Evolutionary conservation across 2,797 vertebrate species (phyloP), one percentile per base, ranked within the genome.

Genomic region (Macropus fuliginosus): DNA sequence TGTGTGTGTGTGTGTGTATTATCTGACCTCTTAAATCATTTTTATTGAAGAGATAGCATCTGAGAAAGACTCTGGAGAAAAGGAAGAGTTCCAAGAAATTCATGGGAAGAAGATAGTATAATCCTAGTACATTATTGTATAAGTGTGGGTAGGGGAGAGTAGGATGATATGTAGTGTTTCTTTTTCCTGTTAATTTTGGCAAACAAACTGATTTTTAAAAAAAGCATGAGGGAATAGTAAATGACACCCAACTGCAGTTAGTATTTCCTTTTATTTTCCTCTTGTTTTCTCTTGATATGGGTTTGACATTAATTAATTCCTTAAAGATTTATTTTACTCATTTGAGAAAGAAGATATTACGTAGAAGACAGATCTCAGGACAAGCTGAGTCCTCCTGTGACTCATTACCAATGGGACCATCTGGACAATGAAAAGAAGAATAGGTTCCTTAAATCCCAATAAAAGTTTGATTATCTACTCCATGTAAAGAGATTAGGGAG

Each of bases 371-470:
- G 95, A 96, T 97, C 96, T 97, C 94, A 97, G 56, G 94, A 97
- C 92, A 97, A 97, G 96, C 95, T 97, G 95, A 96, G 97, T 92
- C 96, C 81, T 46, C 92, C 93, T 92, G 95, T 97, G 96, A 97
- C 96, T 97, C 93, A 97, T 97, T 97, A 97, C 90, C 90, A 87
- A 93, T 95, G 93, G 31, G 52, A 95, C 97, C 97, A 98, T 97
- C 96, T 97, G 97, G 97, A 97, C 93, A 97, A 90, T 56, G 55
- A 95, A 93, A 97, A 96, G 95, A 97, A 97, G 97, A 96, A 97
- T 97, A 54, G 95, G 90, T 95, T 96, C 90, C 66, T 92, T 92
- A 87, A 96, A 95, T 92, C 95, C 91, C 89, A 95, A 12, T 81
- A 94, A 96, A 97, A 97, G 81, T 74, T 91, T 97, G 95, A 97